Conservation (phyloP, 2,797 vertebrate species). For the Nyctibius grandis region DNA sequence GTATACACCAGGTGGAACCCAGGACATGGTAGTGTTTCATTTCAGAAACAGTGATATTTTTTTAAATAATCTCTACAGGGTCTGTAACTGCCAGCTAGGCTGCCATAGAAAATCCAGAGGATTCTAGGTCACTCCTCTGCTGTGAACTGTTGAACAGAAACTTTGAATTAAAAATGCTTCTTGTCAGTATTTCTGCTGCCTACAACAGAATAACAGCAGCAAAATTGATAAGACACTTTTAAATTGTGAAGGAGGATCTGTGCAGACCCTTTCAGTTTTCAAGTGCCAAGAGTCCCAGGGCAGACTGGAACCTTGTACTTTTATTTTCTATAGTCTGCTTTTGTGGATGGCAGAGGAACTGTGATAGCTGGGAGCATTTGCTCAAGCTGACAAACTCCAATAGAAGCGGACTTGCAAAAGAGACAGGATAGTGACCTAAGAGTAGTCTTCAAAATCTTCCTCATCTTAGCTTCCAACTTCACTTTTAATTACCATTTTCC, state of each 20-base stretch:
- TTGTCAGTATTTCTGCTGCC: background rate
- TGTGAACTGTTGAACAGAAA: background rate
- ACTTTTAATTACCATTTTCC: background rate
- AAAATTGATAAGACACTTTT: background rate
- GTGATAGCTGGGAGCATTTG: background rate
- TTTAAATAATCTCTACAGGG: background rate
- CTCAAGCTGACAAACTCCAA: background rate
- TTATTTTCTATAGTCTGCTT: background rate
- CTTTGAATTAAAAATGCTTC: slow-evolving; percentile 21
- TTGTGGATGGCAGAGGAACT: background rate
- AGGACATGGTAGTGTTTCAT: background rate
- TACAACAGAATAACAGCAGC: background rate
- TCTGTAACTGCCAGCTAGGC: background rate
- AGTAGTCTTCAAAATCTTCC: background rate
- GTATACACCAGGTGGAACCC: background rate
- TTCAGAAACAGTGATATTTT: background rate
- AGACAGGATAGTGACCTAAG: background rate
- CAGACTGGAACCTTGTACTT: background rate
- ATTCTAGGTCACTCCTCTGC: slow-evolving; percentile 27
- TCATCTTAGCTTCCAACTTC: background rate
- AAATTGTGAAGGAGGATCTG: background rate
- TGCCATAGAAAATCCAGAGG: background rate
- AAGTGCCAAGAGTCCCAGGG: background rate
- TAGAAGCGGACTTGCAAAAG: background rate
- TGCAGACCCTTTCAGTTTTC: background rate